These are phyloP conservation scores for Gymnodraco acuticeps DNA, from an alignment of 2,797 vertebrate species.

Conservation along the genomic window DNA sequence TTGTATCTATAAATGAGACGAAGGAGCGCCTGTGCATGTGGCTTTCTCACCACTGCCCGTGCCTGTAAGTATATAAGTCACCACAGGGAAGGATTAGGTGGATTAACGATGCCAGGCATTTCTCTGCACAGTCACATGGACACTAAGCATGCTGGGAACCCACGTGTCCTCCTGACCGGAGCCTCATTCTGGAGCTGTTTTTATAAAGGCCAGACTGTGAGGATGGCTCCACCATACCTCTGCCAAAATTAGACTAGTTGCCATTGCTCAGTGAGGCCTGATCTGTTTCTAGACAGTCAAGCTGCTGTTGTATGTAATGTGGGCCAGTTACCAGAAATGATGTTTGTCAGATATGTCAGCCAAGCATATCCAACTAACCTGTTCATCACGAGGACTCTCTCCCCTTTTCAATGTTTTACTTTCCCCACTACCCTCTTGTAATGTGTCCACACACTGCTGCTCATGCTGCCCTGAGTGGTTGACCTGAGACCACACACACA, in stretches of 20 bases:
- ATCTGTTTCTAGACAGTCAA: constrained; percentile 39
- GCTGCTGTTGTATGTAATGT: constrained; percentile 37
- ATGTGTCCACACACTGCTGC: constrained; percentile 49
- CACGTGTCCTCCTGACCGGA: constrained; percentile 29
- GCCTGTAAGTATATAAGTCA: constrained; percentile 68
- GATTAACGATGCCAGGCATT: constrained; percentile 75
- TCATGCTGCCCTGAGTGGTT: constrained; percentile 33
- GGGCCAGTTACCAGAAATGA: constrained; percentile 33
- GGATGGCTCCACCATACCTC: constrained; percentile 39
- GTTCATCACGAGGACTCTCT: constrained; percentile 9
- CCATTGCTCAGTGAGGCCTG: constrained; percentile 22
- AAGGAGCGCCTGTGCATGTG: constrained; percentile 30
- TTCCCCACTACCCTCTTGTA: constrained; percentile 28
- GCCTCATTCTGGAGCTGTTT: constrained; percentile 59
- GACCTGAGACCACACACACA: constrained; percentile 63
- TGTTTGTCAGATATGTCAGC: constrained; percentile 29
- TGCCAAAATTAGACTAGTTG: constrained; percentile 65
- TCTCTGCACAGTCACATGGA: constrained; percentile 77
- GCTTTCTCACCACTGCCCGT: constrained; percentile 54
- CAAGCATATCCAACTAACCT: neutral
- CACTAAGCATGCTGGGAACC: constrained; percentile 77
- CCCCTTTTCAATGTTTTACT: constrained; percentile 19
- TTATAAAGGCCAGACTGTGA: constrained; percentile 40
- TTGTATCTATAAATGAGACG: neutral
- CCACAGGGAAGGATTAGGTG: constrained; percentile 75